Conservation (phyloP, 2,113 vertebrate genomes). For the Coryphaenoides rupestris region DNA sequence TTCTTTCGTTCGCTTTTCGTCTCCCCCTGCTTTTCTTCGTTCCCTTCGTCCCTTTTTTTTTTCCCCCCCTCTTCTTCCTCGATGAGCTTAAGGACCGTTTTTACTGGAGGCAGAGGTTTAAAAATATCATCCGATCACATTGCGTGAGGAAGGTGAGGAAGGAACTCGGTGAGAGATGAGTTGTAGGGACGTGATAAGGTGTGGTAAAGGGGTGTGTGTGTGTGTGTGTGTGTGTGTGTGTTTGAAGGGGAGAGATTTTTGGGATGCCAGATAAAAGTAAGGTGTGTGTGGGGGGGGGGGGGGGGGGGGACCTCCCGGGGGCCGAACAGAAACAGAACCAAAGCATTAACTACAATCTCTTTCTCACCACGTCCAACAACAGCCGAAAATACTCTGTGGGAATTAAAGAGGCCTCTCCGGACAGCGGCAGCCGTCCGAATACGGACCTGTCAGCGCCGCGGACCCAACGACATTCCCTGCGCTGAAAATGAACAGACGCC, state of each 20-base stretch:
- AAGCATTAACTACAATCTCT: neutral
- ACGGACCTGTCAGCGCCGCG: slow-evolving; percentile 50
- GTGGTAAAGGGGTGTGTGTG: too few species aligned
- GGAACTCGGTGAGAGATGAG: slow-evolving; percentile 6
- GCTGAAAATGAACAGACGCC: slow-evolving; percentile 56
- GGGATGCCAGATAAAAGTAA: too few species aligned
- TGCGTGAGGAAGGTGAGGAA: slow-evolving; percentile 25
- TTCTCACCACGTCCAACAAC: slow-evolving; percentile 44
- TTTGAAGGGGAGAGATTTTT: too few species aligned
- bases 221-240: too few species aligned
- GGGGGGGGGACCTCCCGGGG: neutral
- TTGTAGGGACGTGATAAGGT: neutral
- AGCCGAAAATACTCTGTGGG: slow-evolving; percentile 1
- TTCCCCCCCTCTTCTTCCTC: slow-evolving; percentile 56
- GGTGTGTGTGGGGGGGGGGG: neutral
- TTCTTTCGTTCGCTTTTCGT: slow-evolving; percentile 58
- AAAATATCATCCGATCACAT: slow-evolving; percentile 58
- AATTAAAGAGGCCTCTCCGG: slow-evolving; percentile 19
- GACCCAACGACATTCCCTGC: slow-evolving; percentile 37
- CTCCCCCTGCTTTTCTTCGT: slow-evolving; percentile 33
- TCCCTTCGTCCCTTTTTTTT: slow-evolving; percentile 27
- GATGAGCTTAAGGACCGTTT: slow-evolving; percentile 63
- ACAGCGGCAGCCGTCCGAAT: slow-evolving; percentile 19
- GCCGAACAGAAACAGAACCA: neutral
- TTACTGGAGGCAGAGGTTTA: slow-evolving; percentile 60